Evolutionary conservation across 2,888 invertebrate species (phyloP), one percentile per base, ranked within the genome.

Genomic region (Tethea ocularis): DNA sequence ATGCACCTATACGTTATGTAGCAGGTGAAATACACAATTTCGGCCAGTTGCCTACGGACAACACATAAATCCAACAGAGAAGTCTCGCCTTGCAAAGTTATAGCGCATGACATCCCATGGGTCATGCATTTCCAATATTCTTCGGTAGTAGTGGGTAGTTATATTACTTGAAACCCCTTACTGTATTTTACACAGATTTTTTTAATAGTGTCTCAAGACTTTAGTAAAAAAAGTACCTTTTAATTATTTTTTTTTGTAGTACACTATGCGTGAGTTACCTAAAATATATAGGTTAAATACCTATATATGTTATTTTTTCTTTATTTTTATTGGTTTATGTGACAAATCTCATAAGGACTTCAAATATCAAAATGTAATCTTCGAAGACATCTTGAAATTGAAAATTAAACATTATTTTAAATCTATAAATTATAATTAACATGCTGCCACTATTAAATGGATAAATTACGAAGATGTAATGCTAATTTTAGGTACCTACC

Each of bases 71-170:
- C 55, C 11, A 56, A 22, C 24, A 55, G 13, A 46, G 20, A 22
- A 55, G 38, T 11, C 52, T 26, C 58, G 36, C 22, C 61, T 58
- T 23, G 20, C 52, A 17, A 66, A 73, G 60, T 71, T 69, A 69
- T 62, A 63, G 60, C 56, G 52, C 55, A 63, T 64, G 62, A 66
- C 61, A 61, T 68, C 68, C 63, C 69, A 58, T 63, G 57, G 62
- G 64, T 74, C 74, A 76, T 82, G 69, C 74, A 80, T 81, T 78
- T 80, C 72, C 74, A 75, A 77, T 78, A 73, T 72, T 69, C 74
- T 73, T 68, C 61, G 1, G 5, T 67, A 71, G 67, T 72, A n/a
- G n/a, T n/a, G n/a, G n/a, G n/a, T n/a, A n/a, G 68, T 65, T 68
- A 61, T 13, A 13, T 11, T 68, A 66, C 58, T 66, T 66, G 59